Conservation (phyloP, 2,113 vertebrate species). For the Crotalus horridus region DNA sequence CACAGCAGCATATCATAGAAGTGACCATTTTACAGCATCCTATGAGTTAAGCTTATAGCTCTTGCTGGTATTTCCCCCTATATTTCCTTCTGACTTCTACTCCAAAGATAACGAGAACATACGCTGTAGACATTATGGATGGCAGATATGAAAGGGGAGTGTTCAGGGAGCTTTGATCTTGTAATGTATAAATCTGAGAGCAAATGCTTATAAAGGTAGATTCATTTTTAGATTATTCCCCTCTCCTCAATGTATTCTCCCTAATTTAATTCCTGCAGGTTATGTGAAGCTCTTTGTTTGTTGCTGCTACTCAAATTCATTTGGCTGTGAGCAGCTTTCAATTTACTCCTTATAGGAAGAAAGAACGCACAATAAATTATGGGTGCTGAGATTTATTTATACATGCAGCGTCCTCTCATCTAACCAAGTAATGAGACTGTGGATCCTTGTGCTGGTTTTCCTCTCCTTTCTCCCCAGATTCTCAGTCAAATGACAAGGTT, state of each 20-base stretch:
- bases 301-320: accelerated
- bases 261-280: not conserved
- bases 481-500: not conserved
- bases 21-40: not conserved
- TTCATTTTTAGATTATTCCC: not conserved
- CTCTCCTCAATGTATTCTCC: not conserved
- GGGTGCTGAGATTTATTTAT: not conserved
- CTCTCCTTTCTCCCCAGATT: not conserved
- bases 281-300: not conserved
- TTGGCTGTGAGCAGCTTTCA: not conserved
- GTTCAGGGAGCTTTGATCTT: not conserved
- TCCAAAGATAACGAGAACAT: not conserved
- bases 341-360: not conserved
- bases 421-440: not conserved
- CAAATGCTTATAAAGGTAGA: not conserved
- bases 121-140: not conserved
- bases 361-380: not conserved
- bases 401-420: not conserved
- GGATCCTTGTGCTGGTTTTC: not conserved
- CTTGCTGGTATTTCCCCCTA: not conserved
- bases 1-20: not conserved
- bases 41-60: not conserved
- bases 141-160: not conserved
- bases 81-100: not conserved
- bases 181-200: not conserved